Base-by-base conservation (phyloP, 2,888 invertebrate genomes). In the Adineta ricciae region DNA sequence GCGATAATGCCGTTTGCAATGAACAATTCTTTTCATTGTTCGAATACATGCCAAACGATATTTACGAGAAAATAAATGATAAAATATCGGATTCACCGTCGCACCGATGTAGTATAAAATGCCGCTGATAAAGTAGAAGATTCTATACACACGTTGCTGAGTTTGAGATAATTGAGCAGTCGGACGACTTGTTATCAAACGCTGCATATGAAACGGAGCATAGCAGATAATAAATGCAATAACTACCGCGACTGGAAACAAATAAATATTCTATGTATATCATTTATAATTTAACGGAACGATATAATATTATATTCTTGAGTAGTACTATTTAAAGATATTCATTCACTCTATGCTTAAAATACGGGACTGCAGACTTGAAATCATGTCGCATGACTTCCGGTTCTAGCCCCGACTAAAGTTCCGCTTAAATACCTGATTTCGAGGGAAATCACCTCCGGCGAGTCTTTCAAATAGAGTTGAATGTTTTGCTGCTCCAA, bases 21-120 rank as follows among this genome's bases (percentile, higher is more conserved):
- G n/a, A n/a, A 78, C 3, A 41, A 78, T n/a, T 41, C 41, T 38
- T 78, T 78, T 78, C 78, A 78, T 41, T 41, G 78, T 78, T 24
- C 78, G 38, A 41, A 11, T 41, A 78, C 9, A 78, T 41, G 78
- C 78, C 41, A 78, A n/a, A 41, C 78, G 78, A 78, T 78, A 78
- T 78, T 78, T 78, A 78, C 78, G 38, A 3, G 78, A 78, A 78
- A 78, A 41, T 41, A 78, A 78, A 41, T 78, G 78, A 78, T 78
- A 78, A 78, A 78, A 78, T 78, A 78, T 78, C n/a, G 96, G 96
- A 90, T 97, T 97, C 89, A 96, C 94, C 88, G 95, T 95, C 21
- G 96, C 95, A 14, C 96, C 96, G 88, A 96, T 91, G 91, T 95
- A 97, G 92, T 96, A 96, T 86, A 96, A 93, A 0, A 96, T 93